Percentiles rank a stretch among this genome's conserved stretches.
Conservation (phyloP, 2,888 invertebrate species). For the Cantharis flavilabris region DNA sequence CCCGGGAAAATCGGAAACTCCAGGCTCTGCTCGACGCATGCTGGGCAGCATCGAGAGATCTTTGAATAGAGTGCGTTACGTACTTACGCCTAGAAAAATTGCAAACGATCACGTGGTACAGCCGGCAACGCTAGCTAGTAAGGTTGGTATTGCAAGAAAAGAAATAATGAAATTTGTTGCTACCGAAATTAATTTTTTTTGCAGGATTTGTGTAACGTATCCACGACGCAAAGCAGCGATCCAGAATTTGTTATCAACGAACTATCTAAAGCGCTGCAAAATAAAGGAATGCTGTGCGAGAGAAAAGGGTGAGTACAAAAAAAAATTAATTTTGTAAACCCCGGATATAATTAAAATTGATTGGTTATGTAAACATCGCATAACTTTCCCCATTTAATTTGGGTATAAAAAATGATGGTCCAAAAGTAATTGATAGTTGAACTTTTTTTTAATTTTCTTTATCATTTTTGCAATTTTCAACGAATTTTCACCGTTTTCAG, state of each 20-base stretch:
- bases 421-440: too few relatives aligned
- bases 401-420: too few relatives aligned
- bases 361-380: too few relatives aligned
- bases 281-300: slow-evolving; percentile 66
- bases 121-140: slow-evolving; percentile 57
- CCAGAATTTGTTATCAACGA: slow-evolving; percentile 67
- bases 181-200: slow-evolving; percentile 37
- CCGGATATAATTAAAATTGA: too few relatives aligned
- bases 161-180: background rate
- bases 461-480: too few relatives aligned
- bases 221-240: slow-evolving; percentile 68
- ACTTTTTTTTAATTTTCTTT: too few relatives aligned
- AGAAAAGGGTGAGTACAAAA: slow-evolving; percentile 64
- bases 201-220: slow-evolving; percentile 72
- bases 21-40: slow-evolving; percentile 62
- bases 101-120: slow-evolving; percentile 39
- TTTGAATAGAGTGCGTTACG: slow-evolving; percentile 67
- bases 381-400: too few relatives aligned
- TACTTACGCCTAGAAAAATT: slow-evolving; percentile 67
- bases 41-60: slow-evolving; percentile 73
- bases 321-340: background rate
- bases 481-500: too few relatives aligned
- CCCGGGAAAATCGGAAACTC: slow-evolving; percentile 47
- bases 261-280: slow-evolving; percentile 63
- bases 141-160: slow-evolving; percentile 47